A percentile compares a stretch with the other conserved stretches of the same genome.
These are phyloP conservation scores for Dioctria linearis DNA, from an alignment of 2,888 invertebrate genomes.

Conservation along the genomic window DNA sequence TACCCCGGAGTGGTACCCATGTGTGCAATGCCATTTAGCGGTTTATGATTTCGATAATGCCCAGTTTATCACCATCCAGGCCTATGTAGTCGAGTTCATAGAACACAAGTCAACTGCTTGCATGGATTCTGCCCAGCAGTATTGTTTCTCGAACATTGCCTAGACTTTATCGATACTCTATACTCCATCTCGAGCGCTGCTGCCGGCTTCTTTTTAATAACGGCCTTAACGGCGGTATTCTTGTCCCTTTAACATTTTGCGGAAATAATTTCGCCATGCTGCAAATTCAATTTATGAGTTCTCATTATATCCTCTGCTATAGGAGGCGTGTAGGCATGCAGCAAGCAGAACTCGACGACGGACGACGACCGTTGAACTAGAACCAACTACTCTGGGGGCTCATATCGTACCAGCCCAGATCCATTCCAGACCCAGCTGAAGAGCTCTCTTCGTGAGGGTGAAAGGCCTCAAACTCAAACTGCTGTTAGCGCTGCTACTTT, in stretches of 20 bases:
- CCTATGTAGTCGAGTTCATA: too few species aligned
- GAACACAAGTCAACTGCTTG: too few species aligned
- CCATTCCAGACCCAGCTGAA: not conserved
- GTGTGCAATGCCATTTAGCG: not conserved
- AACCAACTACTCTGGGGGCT: conserved; percentile 1
- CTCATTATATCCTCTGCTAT: conserved; percentile 23
- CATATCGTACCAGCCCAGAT: not conserved
- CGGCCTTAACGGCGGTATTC: conserved; percentile 9
- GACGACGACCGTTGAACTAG: conserved; percentile 14
- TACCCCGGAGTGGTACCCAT: not conserved
- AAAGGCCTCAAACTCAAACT: conserved; percentile 15
- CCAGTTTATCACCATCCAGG: not conserved
- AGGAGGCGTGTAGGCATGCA: conserved; percentile 30
- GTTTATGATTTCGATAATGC: conserved; percentile 18
- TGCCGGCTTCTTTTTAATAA: conserved; percentile 37
- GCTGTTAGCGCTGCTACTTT: not conserved
- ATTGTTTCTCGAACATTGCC: not conserved
- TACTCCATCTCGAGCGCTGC: not conserved
- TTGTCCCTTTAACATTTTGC: conserved; percentile 43
- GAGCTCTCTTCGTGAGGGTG: not conserved
- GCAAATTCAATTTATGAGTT: conserved; percentile 44
- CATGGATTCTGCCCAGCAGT: not conserved
- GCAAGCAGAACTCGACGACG: conserved; percentile 20
- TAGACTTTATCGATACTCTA: not conserved
- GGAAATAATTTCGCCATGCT: conserved; percentile 38